phyloP scores from a whole-genome alignment of 2,113 vertebrate genomes.

The Poeciliopsis occidentalis region DNA sequence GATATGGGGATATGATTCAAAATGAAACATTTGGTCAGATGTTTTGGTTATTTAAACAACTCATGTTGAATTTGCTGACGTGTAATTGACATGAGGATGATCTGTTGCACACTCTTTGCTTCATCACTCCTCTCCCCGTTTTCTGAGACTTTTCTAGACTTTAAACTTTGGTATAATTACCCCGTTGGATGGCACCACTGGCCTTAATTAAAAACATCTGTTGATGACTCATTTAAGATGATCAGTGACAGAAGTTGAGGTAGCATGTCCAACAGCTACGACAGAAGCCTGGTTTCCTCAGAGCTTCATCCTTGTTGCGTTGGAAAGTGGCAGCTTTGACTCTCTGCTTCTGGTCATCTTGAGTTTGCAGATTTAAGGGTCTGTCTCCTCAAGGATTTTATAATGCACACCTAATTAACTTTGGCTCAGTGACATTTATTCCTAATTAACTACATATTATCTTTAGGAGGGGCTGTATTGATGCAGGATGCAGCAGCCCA shows the following conservation, averaged over 20 bases:
- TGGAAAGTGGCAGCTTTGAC: conserved; percentile 39
- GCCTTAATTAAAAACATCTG: conserved; percentile 74
- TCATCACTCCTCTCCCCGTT: conserved; percentile 1
- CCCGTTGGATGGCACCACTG: conserved; percentile 61
- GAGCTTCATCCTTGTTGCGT: conserved; percentile 35
- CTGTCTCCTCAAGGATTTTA: conserved; percentile 53
- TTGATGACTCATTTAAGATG: conserved; percentile 76
- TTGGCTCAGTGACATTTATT: conserved; percentile 74
- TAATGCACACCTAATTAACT: conserved; percentile 71
- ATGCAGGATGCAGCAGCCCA: conserved; percentile 60
- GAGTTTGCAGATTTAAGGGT: conserved; percentile 42
- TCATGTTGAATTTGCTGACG: not conserved
- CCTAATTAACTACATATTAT: conserved; percentile 74
- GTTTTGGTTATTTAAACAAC: not conserved
- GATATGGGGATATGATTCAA: not conserved
- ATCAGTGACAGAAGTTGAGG: conserved; percentile 50
- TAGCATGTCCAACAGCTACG: conserved; percentile 34
- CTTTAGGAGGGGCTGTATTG: conserved; percentile 66
- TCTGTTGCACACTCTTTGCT: conserved; percentile 3
- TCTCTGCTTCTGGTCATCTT: conserved; percentile 56
- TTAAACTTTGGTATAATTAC: conserved; percentile 71
- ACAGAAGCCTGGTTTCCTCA: conserved; percentile 27
- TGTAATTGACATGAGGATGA: conserved; percentile 16
- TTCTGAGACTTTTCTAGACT: conserved; percentile 28
- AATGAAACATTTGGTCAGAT: not conserved